phyloP scores from a whole-genome alignment of 1,140 invertebrate genomes.

The Drosophila nannoptera region DNA sequence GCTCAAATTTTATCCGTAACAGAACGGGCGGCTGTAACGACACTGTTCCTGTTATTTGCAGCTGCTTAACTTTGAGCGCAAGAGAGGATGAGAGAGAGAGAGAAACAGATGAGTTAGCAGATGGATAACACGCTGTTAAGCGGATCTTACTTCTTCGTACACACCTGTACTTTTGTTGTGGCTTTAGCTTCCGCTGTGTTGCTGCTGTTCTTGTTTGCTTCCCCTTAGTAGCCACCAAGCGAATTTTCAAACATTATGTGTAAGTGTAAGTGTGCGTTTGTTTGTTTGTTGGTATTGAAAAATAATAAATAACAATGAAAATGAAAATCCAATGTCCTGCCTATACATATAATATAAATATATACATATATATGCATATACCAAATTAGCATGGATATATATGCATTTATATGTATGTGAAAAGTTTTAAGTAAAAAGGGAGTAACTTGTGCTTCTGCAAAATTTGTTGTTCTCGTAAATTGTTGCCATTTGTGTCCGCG shows the following conservation, averaged over 20 bases:
- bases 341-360: neutral
- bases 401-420: too few relatives aligned
- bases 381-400: too few relatives aligned
- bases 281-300: conserved; percentile 23
- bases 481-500: conserved; percentile 41
- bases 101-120: neutral
- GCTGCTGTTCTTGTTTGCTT: conserved; percentile 10
- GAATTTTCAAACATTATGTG: conserved; percentile 7
- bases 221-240: conserved; percentile 12
- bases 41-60: too few relatives aligned
- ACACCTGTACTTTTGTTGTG: conserved; percentile 18
- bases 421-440: conserved; percentile 32
- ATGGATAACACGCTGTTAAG: neutral
- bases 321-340: conserved; percentile 1
- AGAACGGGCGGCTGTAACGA: neutral
- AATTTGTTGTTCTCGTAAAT: conserved; percentile 20
- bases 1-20: neutral
- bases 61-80: neutral
- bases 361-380: conserved; percentile 1
- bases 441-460: conserved; percentile 33
- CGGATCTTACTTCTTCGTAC: neutral
- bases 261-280: conserved; percentile 22
- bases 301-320: conserved; percentile 37
- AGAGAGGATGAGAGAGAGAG: neutral
- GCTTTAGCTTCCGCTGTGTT: too few relatives aligned